Percentiles rank a stretch among this genome's conserved stretches.
phyloP scores from a whole-genome alignment of 2,797 vertebrate species.

The Dryobates pubescens region DNA sequence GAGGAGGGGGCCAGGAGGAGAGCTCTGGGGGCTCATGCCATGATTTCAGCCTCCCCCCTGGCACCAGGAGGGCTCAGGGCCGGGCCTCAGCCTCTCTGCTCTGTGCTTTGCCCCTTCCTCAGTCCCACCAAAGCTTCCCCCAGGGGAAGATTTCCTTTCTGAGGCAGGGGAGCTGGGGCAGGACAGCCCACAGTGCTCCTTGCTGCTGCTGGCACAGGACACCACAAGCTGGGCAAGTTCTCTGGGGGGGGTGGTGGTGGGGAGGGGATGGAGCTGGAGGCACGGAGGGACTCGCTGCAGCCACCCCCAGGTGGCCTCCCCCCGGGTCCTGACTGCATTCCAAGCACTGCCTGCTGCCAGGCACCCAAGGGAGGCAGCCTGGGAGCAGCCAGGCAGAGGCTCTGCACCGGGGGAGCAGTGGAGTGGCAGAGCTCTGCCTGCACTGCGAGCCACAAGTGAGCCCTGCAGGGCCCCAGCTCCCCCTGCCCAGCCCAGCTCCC shows the following conservation, averaged over 20 bases:
- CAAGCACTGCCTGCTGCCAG: not conserved
- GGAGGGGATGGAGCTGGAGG: not conserved
- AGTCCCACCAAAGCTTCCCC: not conserved
- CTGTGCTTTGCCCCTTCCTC: not conserved
- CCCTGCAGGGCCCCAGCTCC: no score
- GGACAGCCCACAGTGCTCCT: no score
- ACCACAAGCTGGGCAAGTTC: not conserved
- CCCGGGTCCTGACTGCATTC: not conserved
- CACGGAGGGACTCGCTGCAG: not conserved
- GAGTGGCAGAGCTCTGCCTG: no score
- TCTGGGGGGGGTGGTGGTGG: fast-evolving
- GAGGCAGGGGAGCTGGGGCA: not conserved
- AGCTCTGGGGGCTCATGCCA: fast-evolving
- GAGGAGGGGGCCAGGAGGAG: fast-evolving
- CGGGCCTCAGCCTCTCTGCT: not conserved
- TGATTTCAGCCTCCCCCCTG: not conserved
- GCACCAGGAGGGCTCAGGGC: not conserved
- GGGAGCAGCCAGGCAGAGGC: not conserved
- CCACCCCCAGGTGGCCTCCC: fast-evolving
- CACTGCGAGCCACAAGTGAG: no score
- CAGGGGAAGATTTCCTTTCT: not conserved
- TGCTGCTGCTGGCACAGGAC: not conserved
- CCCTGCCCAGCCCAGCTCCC: no score
- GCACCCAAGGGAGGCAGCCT: not conserved
- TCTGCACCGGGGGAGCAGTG: not conserved